Conservation (phyloP, 2,888 invertebrate genomes). For the Alcis repandata region DNA sequence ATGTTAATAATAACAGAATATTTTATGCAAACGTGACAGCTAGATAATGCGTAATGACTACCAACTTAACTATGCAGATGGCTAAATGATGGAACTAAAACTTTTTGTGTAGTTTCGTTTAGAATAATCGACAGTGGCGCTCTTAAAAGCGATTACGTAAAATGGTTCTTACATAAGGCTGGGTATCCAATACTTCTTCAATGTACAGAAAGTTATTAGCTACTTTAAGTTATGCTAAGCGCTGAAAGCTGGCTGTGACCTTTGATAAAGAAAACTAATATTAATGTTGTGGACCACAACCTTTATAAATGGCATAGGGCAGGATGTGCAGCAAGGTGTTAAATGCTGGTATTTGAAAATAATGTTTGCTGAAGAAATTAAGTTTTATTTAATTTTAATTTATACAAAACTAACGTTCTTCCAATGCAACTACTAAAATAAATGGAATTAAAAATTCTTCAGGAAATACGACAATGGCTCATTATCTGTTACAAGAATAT, state of each 20-base stretch:
- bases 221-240: not conserved
- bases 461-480: no score
- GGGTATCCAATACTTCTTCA: not conserved
- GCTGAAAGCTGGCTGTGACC: conserved; percentile 2
- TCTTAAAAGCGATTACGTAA: no score
- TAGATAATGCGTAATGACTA: not conserved
- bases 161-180: no score
- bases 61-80: not conserved
- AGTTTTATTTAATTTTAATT: no score
- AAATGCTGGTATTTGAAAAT: no score
- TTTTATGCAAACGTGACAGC: not conserved
- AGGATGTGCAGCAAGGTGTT: not conserved
- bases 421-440: no score
- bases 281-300: not conserved
- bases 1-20: not conserved
- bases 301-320: not conserved
- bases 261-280: not conserved
- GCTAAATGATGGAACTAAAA: not conserved
- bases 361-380: no score
- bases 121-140: no score
- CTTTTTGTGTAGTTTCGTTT: no score
- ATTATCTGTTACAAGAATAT: no score
- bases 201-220: not conserved
- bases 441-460: no score
- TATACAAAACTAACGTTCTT: no score